Evolutionary conservation across 2,888 invertebrate species (phyloP).

Genomic region (Eumerus sabulonum): DNA sequence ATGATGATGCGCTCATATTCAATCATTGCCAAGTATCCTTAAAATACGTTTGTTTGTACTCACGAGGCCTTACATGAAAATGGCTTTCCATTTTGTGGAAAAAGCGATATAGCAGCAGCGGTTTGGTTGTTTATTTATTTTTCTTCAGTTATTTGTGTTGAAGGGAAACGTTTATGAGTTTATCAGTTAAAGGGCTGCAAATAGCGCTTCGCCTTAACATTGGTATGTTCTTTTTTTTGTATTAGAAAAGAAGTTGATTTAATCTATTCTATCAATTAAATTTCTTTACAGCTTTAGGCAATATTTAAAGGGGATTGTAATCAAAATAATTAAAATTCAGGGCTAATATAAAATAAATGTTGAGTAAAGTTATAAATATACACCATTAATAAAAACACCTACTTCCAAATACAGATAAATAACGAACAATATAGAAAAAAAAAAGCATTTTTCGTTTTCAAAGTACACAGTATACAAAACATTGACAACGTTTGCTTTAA

Average conservation of each 20-base stretch:
- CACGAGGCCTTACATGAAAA: too few relatives aligned
- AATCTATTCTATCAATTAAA: slow-evolving; percentile 13
- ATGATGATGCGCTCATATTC: too few relatives aligned
- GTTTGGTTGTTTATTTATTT: too few relatives aligned
- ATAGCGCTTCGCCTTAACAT: slow-evolving; percentile 6
- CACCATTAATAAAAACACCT: slow-evolving; percentile 8
- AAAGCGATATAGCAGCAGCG: too few relatives aligned
- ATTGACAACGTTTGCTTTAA: slow-evolving; percentile 2
- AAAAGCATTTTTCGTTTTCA: slow-evolving; percentile 28
- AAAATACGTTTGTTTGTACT: too few relatives aligned
- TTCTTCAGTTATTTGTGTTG: too few relatives aligned
- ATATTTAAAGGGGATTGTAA: slow-evolving; percentile 20
- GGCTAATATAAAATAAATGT: too few relatives aligned
- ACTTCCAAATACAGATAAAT: slow-evolving; percentile 12
- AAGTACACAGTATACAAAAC: slow-evolving; percentile 18
- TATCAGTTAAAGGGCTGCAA: too few relatives aligned
- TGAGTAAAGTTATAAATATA: slow-evolving; percentile 22
- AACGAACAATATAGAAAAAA: slow-evolving; percentile 8
- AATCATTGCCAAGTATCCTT: too few relatives aligned
- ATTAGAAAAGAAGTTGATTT: slow-evolving; percentile 4
- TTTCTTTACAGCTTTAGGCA: slow-evolving; percentile 60
- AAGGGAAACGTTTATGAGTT: too few relatives aligned
- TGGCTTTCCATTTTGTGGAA: too few relatives aligned
- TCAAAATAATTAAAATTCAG: too few relatives aligned
- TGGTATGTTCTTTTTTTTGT: slow-evolving; percentile 32